Evolutionary conservation across 2,797 vertebrate species (phyloP).

Genomic region (Bryconaethiops microstoma): DNA sequence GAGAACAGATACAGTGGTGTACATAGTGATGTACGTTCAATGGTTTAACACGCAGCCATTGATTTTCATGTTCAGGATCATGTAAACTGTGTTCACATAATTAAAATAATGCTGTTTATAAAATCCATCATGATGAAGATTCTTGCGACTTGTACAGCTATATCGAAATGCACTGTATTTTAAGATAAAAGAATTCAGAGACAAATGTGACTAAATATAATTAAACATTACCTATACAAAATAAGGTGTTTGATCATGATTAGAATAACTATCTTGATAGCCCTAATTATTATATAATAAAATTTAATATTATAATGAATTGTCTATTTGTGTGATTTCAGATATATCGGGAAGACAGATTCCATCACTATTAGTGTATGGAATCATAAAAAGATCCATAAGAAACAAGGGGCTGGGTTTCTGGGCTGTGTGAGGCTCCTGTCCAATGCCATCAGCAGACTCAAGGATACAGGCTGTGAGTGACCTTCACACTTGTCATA

Average conservation of each 20-base stretch:
- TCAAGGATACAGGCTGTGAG: conserved; percentile 99
- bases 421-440: conserved; percentile 95
- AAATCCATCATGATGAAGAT: too few species aligned
- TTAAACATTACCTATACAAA: too few species aligned
- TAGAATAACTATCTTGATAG: not conserved
- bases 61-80: too few species aligned
- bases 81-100: too few species aligned
- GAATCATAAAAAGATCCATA: conserved; percentile 99
- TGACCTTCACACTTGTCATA: conserved; percentile 25
- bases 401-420: conserved; percentile 97
- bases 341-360: conserved; percentile 96
- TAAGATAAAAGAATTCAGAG: too few species aligned
- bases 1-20: too few species aligned
- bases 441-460: conserved; percentile 95
- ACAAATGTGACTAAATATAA: too few species aligned
- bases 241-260: too few species aligned
- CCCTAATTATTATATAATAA: not conserved
- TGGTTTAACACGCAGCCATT: too few species aligned
- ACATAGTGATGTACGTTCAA: too few species aligned
- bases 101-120: too few species aligned
- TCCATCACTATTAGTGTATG: conserved; percentile 98
- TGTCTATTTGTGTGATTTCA: conserved; percentile 53
- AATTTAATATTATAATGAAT: not conserved
- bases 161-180: not conserved
- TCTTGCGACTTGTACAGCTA: not conserved